Evolutionary conservation across 2,888 invertebrate species (phyloP).

Genomic region (Hofmannophila pseudospretella): DNA sequence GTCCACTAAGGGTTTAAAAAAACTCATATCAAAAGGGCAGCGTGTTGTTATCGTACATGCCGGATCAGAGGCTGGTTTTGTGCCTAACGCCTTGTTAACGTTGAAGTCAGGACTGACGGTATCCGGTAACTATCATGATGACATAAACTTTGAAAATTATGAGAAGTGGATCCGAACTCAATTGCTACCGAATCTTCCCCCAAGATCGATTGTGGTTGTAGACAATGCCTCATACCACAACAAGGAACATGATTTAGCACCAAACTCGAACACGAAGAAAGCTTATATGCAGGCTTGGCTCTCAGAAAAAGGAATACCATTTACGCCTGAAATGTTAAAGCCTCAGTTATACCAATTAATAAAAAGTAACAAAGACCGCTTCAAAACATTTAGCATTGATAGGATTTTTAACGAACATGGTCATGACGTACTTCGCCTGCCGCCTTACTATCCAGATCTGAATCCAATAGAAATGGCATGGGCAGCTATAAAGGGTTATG

Average conservation of each 20-base stretch:
- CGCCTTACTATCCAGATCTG: slow-evolving; percentile 18
- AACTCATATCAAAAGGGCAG: slow-evolving; percentile 19
- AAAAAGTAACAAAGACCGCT: slow-evolving; percentile 14
- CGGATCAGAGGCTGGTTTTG: slow-evolving; percentile 12
- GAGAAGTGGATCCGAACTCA: slow-evolving; percentile 9
- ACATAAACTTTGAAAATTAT: slow-evolving; percentile 25
- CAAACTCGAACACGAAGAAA: slow-evolving; percentile 20
- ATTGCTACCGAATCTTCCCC: slow-evolving; percentile 10
- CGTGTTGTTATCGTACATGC: slow-evolving; percentile 15
- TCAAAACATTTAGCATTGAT: slow-evolving; percentile 15
- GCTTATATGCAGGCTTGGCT: slow-evolving; percentile 22
- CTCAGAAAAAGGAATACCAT: slow-evolving; percentile 18
- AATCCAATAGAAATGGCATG: slow-evolving; percentile 15
- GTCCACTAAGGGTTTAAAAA: slow-evolving; percentile 4
- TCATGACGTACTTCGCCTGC: slow-evolving; percentile 13
- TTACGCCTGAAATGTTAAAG: slow-evolving; percentile 12
- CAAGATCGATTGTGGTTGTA: slow-evolving; percentile 8
- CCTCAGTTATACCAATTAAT: slow-evolving; percentile 21
- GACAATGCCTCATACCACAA: slow-evolving; percentile 27
- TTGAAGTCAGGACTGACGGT: slow-evolving; percentile 22
- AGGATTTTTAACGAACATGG: slow-evolving; percentile 7
- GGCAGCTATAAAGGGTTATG: slow-evolving; percentile 9
- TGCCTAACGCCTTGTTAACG: slow-evolving; percentile 15
- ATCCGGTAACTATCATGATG: slow-evolving; percentile 27
- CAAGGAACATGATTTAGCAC: slow-evolving; percentile 8